Base-by-base conservation (phyloP, 2,797 vertebrate species). In the Tiaroga cobitis region DNA sequence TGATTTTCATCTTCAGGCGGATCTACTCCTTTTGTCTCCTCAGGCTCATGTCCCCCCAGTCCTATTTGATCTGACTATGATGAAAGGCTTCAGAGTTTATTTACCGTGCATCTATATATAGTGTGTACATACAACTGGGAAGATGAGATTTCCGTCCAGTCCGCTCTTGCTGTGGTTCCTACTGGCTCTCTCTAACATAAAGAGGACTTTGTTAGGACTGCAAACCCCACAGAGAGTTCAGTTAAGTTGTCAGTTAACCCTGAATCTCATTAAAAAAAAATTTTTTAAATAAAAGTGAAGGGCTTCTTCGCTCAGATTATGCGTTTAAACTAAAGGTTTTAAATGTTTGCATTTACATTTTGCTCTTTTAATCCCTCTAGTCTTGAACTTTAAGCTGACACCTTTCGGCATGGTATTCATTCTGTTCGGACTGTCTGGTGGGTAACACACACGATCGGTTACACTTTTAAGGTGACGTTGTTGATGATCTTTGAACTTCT, bases 1-100 rank as follows among this genome's bases (percentile, higher is more conserved):
- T 68, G 68, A 56, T 87, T 85, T 82, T 82, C 86, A 83, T 89
- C 83, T 70, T 83, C 34, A 84, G 81, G 73, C 56, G 56, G 85
- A 87, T 59, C 80, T 51, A 43, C 80, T 86, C 80, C 88, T 87
- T 89, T 87, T 78, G 77, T 86, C 86, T 87, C 72, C 73, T 85
- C 83, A 59, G 82, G 85, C 74, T 88, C 84, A 75, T 88, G 77
- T 74, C 54, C 81, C 70, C 56, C 43, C 72, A 26, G 80, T 84
- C 65, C 46, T 46, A 78, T 87, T 81, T 89, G 86, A 89, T 85
- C 81, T 80, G 41, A n/a, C 59, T 83, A 67, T 89, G 79, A 85
- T 81, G 85, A 87, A 87, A 87, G 78, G 83, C 84, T 86, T 68
- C 70, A 65, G 70, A 87, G 82, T 73, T 70, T 84, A 87, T 87